phyloP scores from a whole-genome alignment of 2,113 vertebrate genomes.

The Oryzias woworae region DNA sequence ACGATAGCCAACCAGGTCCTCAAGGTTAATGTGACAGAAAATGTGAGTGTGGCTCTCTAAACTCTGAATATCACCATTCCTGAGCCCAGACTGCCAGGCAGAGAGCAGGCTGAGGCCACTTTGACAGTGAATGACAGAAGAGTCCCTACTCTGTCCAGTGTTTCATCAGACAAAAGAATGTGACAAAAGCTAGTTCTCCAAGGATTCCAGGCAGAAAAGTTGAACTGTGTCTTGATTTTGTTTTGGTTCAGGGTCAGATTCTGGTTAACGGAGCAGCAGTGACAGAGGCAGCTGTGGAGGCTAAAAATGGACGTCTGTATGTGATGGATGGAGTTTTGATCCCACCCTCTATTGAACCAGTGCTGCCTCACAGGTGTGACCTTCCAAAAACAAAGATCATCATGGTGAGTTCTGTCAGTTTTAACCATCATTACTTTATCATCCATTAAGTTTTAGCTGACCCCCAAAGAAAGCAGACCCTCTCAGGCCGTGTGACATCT shows the following conservation, averaged over 20 bases:
- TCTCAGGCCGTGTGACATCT: neutral
- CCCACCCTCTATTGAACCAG: constrained; percentile 86
- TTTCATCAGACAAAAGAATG: neutral
- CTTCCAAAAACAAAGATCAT: constrained; percentile 59
- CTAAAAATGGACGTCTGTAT: constrained; percentile 88
- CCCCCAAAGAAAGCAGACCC: too few species aligned
- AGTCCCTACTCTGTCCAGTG: too few species aligned
- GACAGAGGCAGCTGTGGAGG: constrained; percentile 82
- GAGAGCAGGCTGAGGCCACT: too few species aligned
- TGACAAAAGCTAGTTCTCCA: too few species aligned
- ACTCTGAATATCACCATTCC: neutral
- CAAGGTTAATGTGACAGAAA: constrained; percentile 77
- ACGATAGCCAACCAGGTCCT: constrained; percentile 88
- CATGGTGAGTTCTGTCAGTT: constrained; percentile 68
- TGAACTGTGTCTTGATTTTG: too few species aligned
- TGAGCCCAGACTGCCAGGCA: too few species aligned
- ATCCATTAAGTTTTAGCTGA: too few species aligned
- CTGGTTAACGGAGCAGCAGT: constrained; percentile 78
- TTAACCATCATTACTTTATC: too few species aligned
- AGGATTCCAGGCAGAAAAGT: too few species aligned
- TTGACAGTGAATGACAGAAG: too few species aligned
- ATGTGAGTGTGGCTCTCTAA: constrained; percentile 74
- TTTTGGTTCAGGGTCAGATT: constrained; percentile 81
- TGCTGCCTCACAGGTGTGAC: constrained; percentile 89
- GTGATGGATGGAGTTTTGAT: constrained; percentile 83